Percentiles rank a stretch among this genome's conserved stretches.
Conservation (phyloP, 2,888 invertebrate genomes). For the Orthonevra nobilis region DNA sequence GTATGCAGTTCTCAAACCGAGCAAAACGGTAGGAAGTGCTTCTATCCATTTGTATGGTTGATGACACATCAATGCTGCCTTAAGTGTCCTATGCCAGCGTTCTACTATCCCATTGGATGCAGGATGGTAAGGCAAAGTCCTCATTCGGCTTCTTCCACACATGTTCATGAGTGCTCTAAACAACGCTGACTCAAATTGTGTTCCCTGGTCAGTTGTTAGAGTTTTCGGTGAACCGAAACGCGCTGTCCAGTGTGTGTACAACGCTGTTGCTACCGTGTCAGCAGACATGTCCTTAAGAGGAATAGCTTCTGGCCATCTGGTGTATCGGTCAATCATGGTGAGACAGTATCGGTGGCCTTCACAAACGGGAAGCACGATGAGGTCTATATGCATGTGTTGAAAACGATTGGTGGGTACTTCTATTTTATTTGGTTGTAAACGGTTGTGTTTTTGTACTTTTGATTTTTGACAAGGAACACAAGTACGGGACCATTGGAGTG, state of each 20-base stretch:
- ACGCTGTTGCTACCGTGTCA: conserved; percentile 15
- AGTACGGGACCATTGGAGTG: conserved; percentile 73
- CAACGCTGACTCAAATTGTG: conserved; percentile 25
- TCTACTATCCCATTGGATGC: conserved; percentile 3
- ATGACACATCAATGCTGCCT: conserved; percentile 14
- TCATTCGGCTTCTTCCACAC: neutral
- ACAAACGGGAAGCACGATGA: conserved; percentile 10
- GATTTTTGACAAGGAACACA: conserved; percentile 75
- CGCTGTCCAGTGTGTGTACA: conserved; percentile 13
- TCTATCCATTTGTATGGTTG: neutral
- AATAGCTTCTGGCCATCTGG: conserved; percentile 19
- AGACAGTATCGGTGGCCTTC: conserved; percentile 9
- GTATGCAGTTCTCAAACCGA: conserved; percentile 14
- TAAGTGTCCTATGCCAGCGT: neutral
- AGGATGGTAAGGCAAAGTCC: conserved; percentile 11
- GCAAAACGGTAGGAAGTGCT: neutral
- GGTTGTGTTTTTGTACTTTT: conserved; percentile 74
- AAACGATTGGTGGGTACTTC: conserved; percentile 37
- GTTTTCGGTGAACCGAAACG: conserved; percentile 7
- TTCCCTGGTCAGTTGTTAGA: conserved; percentile 9
- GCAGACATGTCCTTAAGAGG: conserved; percentile 7
- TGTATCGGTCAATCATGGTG: conserved; percentile 22
- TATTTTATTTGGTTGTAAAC: conserved; percentile 30
- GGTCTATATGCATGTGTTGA: conserved; percentile 19
- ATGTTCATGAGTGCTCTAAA: neutral